Evolutionary conservation across 2,888 invertebrate genomes (phyloP).

Genomic region (Drosophila macrospina): DNA sequence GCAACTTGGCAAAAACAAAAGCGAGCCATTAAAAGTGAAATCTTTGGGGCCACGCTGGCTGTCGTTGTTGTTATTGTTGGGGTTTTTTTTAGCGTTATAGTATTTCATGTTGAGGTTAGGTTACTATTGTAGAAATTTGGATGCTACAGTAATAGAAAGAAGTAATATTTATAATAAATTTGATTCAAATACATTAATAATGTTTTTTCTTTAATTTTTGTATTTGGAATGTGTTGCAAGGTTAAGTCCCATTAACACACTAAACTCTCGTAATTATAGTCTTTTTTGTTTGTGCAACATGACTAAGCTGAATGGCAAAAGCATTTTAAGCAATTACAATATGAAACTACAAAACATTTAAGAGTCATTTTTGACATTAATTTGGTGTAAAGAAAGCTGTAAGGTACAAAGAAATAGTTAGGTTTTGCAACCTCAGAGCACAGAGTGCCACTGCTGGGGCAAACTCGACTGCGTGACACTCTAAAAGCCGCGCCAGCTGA

Average conservation of each 20-base stretch:
- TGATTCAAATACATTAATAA: background rate
- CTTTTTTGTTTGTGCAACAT: constrained; percentile 26
- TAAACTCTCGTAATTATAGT: constrained; percentile 63
- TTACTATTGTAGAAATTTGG: background rate
- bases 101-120: background rate
- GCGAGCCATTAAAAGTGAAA: constrained; percentile 67
- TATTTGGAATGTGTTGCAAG: constrained; percentile 60
- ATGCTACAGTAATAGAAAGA: too few relatives aligned
- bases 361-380: constrained; percentile 61
- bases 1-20: constrained; percentile 42
- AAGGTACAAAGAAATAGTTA: constrained; percentile 13
- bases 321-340: constrained; percentile 53
- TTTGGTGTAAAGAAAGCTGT: constrained; percentile 50
- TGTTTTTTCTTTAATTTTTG: constrained; percentile 30
- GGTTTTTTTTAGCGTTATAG: background rate
- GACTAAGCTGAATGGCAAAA: constrained; percentile 62
- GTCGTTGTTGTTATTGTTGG: constrained; percentile 1
- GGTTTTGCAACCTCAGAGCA: constrained; percentile 21
- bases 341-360: constrained; percentile 50
- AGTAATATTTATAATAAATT: background rate
- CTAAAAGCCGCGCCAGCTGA: constrained; percentile 33
- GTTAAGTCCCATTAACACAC: constrained; percentile 72
- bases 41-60: constrained; percentile 34
- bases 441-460: constrained; percentile 21
- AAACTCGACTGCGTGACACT: constrained; percentile 33